These are phyloP conservation scores for Chamaetylas fuelleborni DNA, from an alignment of 2,113 vertebrate genomes.

Conservation along the genomic window DNA sequence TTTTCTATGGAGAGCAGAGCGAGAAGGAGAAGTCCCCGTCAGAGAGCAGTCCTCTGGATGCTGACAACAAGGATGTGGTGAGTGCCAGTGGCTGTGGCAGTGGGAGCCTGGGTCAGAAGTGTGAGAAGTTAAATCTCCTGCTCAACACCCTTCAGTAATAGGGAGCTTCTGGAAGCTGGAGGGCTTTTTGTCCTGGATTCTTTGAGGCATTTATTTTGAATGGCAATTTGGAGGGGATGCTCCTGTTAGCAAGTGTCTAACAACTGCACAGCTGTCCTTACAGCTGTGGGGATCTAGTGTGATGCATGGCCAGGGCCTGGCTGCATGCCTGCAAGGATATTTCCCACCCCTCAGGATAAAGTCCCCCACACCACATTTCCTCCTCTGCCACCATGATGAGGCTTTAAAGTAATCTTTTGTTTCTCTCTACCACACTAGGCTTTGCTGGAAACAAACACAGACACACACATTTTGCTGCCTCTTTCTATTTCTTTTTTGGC, in stretches of 20 bases:
- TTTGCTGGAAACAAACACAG: neutral
- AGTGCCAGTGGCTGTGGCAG: constrained; percentile 6
- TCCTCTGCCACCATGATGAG: neutral
- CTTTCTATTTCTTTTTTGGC: neutral
- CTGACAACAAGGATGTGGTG: constrained; percentile 88
- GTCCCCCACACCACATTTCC: neutral
- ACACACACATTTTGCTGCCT: accelerated
- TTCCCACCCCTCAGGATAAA: neutral
- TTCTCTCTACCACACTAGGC: neutral
- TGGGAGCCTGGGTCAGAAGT: neutral
- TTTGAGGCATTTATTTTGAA: neutral
- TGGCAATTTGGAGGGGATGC: neutral
- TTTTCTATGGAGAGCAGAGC: constrained; percentile 94
- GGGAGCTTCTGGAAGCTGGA: neutral
- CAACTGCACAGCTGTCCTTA: neutral
- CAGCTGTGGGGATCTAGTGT: neutral
- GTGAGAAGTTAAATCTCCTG: neutral
- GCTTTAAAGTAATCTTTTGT: neutral
- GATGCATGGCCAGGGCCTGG: neutral
- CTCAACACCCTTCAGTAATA: neutral
- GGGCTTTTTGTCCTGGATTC: neutral
- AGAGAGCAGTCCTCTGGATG: constrained; percentile 87
- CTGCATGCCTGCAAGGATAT: neutral
- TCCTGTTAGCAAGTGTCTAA: neutral
- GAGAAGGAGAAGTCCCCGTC: constrained; percentile 95